Evolutionary conservation across 2,797 vertebrate genomes (phyloP).

Genomic region (Mionectes olivaceus): DNA sequence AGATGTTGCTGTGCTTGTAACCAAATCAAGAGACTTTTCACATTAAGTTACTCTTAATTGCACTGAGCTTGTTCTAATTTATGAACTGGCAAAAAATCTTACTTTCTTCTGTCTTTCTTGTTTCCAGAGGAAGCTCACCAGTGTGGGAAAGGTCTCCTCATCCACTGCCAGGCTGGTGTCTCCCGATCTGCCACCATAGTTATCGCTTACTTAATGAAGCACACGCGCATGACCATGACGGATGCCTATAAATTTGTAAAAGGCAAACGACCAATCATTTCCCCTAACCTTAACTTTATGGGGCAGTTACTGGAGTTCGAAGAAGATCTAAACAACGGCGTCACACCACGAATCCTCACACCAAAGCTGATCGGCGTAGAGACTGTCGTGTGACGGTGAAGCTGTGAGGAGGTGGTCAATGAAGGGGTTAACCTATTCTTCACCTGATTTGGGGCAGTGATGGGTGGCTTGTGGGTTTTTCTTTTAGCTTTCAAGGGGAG

Average conservation of each 20-base stretch:
- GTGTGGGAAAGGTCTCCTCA: slow-evolving; percentile 94
- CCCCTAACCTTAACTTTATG: slow-evolving; percentile 99
- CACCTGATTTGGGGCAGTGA: neutral
- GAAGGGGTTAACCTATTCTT: slow-evolving; percentile 15
- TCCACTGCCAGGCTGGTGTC: slow-evolving; percentile 98
- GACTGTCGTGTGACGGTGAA: slow-evolving; percentile 85
- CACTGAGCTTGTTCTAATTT: neutral
- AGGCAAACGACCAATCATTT: slow-evolving; percentile 97
- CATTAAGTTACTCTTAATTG: neutral
- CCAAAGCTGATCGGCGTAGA: slow-evolving; percentile 95
- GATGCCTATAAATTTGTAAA: slow-evolving; percentile 99
- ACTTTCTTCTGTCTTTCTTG: neutral
- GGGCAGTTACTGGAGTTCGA: slow-evolving; percentile 98
- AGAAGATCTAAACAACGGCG: slow-evolving; percentile 96
- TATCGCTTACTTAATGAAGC: slow-evolving; percentile 99
- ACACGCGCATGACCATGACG: slow-evolving; percentile 99
- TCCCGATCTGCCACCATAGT: slow-evolving; percentile 98
- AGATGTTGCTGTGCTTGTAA: neutral
- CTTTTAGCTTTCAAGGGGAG: slow-evolving; percentile 25
- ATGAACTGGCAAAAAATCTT: neutral
- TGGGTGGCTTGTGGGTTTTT: neutral
- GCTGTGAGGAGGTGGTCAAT: neutral
- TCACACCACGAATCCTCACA: slow-evolving; percentile 95
- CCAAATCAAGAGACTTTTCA: neutral
- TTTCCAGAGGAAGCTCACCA: slow-evolving; percentile 96